Percentiles rank a stretch among this genome's conserved stretches.
These are phyloP conservation scores for Eumeta japonica DNA, from an alignment of 1,140 invertebrate genomes.

Conservation along the genomic window DNA sequence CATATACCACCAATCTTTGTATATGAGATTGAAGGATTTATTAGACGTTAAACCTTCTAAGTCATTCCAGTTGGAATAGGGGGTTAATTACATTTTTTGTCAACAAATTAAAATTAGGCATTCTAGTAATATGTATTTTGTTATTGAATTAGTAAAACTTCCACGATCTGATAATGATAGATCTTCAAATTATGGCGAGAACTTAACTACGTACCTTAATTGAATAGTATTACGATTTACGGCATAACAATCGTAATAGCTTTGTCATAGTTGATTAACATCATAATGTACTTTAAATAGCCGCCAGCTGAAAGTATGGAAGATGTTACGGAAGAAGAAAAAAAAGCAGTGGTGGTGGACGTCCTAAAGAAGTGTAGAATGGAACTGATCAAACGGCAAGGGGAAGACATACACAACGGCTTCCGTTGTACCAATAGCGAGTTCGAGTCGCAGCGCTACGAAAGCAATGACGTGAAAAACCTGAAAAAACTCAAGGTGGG, in stretches of 20 bases:
- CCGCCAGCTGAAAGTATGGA: constrained; percentile 31
- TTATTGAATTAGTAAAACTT: neutral
- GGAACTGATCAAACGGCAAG: constrained; percentile 43
- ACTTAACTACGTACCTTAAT: too few relatives aligned
- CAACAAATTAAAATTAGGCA: too few relatives aligned
- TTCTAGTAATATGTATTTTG: neutral
- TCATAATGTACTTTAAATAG: constrained; percentile 12
- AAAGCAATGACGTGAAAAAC: constrained; percentile 62
- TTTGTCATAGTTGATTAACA: too few relatives aligned
- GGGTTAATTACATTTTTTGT: too few relatives aligned
- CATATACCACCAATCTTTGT: too few relatives aligned
- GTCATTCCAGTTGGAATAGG: too few relatives aligned
- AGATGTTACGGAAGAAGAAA: constrained; percentile 24
- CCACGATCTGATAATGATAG: neutral
- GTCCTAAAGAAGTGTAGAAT: constrained; percentile 27
- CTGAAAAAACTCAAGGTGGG: constrained; percentile 61
- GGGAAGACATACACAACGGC: constrained; percentile 47
- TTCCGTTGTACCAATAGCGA: constrained; percentile 59
- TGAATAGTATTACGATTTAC: too few relatives aligned
- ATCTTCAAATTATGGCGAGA: too few relatives aligned
- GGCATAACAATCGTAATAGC: too few relatives aligned
- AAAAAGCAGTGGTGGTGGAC: constrained; percentile 28
- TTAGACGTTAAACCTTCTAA: too few relatives aligned
- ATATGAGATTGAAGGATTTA: too few relatives aligned
- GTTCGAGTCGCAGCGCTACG: constrained; percentile 60